Evolutionary conservation across 2,888 invertebrate species (phyloP), one percentile per base, ranked within the genome.

Genomic region (Malthinus flaveolus): DNA sequence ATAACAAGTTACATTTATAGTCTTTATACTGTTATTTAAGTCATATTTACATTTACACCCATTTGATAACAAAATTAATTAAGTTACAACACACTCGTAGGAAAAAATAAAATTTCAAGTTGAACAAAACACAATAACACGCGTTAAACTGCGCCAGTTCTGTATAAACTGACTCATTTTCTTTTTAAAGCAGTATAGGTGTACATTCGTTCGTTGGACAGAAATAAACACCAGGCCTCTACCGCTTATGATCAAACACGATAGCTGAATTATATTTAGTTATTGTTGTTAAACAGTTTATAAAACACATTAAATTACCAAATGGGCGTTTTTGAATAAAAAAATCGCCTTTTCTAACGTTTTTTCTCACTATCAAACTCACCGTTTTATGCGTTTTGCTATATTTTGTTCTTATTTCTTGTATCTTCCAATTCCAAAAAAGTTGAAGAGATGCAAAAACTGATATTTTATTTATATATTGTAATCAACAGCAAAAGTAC

Each of bases 201-300:
- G 39, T 39, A 39, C 39, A 39, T 39, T 39, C 71, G 67, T 61
- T 66, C 66, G 66, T 56, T 64, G 65, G 68, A 68, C 71, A 68
- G 69, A 74, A 74, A 74, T 74, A 74, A 39, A 72, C 69, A 61
- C 58, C 61, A 66, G 68, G 67, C 67, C 63, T 66, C 60, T 58
- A 68, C 70, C 67, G 68, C 68, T 71, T 69, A 65, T 64, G 62
- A 64, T 65, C 66, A 54, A 10, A 64, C 67, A 52, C 32, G 52
- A 62, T 32, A 51, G 49, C 44, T 42, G 51, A 52, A 55, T 53
- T 63, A 58, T 61, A 61, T 55, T 52, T 39, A 39, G 39, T 39
- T 12, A 39, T 39, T 39, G 15, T 39, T 39, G 12, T 39, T 15
- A 23, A 23, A 23, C 23, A 23, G 5, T 23, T 23, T 23, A 23